phyloP scores from a whole-genome alignment of 2,113 vertebrate genomes.

The Tychaedon coryphoeus region DNA sequence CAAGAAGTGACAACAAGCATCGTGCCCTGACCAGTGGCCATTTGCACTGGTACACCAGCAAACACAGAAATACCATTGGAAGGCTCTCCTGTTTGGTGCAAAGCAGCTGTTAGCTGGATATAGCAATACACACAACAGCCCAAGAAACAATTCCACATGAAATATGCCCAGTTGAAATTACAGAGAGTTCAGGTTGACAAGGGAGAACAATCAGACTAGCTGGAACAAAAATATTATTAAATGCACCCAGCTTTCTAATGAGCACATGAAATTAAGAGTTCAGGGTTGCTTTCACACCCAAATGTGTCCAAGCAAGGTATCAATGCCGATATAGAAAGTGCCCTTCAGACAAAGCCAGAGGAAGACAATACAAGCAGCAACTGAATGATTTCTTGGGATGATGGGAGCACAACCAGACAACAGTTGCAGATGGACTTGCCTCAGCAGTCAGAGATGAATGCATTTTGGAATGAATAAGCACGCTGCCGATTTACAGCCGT shows the following conservation, averaged over 20 bases:
- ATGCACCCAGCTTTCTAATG: not conserved
- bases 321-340: not conserved
- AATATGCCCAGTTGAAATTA: not conserved
- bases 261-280: not conserved
- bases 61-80: not conserved
- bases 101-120: not conserved
- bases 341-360: not conserved
- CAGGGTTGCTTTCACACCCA: not conserved
- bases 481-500: not conserved
- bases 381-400: not conserved
- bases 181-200: not conserved
- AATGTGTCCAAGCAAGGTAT: not conserved
- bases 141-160: not conserved
- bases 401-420: not conserved
- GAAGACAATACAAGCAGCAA: not conserved
- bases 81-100: not conserved
- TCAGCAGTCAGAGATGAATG: not conserved
- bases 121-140: not conserved
- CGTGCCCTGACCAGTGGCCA: fast-evolving
- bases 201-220: not conserved
- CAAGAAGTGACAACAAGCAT: fast-evolving
- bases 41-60: not conserved
- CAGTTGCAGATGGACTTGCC: not conserved
- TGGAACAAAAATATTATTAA: not conserved
- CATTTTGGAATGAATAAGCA: not conserved